Conservation (phyloP, 1,140 invertebrate genomes). For the Chironomus tepperi region DNA sequence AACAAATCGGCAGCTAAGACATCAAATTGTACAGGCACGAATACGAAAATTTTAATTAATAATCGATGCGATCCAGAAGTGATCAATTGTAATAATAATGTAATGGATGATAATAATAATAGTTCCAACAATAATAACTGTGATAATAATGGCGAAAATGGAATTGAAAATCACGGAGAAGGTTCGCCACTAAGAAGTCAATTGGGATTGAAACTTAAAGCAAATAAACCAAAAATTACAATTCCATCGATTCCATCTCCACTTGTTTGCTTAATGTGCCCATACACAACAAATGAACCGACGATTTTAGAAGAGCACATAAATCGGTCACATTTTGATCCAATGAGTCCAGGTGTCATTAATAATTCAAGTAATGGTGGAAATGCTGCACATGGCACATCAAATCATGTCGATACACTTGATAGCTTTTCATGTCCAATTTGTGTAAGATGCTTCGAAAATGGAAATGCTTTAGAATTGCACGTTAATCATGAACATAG, state of each 20-base stretch:
- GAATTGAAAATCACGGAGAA: constrained; percentile 44
- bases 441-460: constrained; percentile 60
- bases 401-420: constrained; percentile 22
- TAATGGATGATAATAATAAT: constrained; percentile 28
- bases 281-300: constrained; percentile 63
- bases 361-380: neutral
- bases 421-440: constrained; percentile 53
- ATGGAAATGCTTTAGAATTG: constrained; percentile 66
- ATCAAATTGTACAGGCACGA: neutral
- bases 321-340: constrained; percentile 75
- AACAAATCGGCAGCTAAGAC: neutral
- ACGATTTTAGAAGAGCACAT: constrained; percentile 73
- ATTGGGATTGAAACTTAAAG: constrained; percentile 53
- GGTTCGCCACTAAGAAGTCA: constrained; percentile 53
- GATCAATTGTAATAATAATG: neutral
- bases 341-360: constrained; percentile 60
- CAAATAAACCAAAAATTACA: constrained; percentile 43
- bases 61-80: constrained; percentile 38
- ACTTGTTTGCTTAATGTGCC: constrained; percentile 56
- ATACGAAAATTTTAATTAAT: constrained; percentile 33
- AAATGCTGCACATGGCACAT: constrained; percentile 28
- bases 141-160: constrained; percentile 31
- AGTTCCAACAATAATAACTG: constrained; percentile 28
- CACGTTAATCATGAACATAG: constrained; percentile 78
- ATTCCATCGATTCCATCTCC: constrained; percentile 37